Percentiles rank a stretch among this genome's conserved stretches.
Evolutionary conservation across 2,888 invertebrate species (phyloP).

Genomic region (Microctonus brassicae): DNA sequence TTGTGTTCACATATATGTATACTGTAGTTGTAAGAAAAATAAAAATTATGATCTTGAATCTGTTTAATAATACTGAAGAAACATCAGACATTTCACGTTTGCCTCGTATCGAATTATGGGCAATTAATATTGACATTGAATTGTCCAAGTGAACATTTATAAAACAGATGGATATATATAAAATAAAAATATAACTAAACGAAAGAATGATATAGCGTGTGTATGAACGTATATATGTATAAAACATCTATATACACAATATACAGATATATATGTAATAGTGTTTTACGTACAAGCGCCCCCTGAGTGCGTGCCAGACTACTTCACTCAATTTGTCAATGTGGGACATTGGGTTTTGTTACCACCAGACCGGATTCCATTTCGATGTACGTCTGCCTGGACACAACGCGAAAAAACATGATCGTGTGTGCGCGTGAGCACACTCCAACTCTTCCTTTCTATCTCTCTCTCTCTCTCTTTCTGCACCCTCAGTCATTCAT

Average conservation of each 20-base stretch:
- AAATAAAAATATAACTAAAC: not conserved
- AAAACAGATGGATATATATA: not conserved
- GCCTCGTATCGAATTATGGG: slow-evolving; percentile 10
- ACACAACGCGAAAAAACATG: not conserved
- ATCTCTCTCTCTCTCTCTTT: not conserved
- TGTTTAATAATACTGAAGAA: slow-evolving; percentile 7
- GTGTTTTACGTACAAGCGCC: slow-evolving; percentile 34
- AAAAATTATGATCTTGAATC: slow-evolving; percentile 4
- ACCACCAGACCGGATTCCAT: slow-evolving; percentile 62
- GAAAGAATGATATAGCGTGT: not conserved
- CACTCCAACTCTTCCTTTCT: not conserved
- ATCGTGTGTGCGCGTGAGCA: not conserved
- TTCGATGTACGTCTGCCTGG: slow-evolving; percentile 54
- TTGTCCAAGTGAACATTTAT: not conserved
- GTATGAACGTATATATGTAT: not conserved
- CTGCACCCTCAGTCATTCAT: too few species aligned
- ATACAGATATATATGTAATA: not conserved
- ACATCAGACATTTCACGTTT: not conserved
- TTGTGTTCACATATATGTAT: too few species aligned
- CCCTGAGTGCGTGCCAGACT: slow-evolving; percentile 53
- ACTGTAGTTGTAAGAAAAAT: slow-evolving; percentile 2
- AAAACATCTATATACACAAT: too few species aligned
- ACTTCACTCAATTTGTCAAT: slow-evolving; percentile 64
- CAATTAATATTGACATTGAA: slow-evolving; percentile 14
- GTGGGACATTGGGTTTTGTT: slow-evolving; percentile 61